These are phyloP conservation scores for Hormaphis cornu DNA, from an alignment of 1,140 invertebrate species.

Conservation along the genomic window DNA sequence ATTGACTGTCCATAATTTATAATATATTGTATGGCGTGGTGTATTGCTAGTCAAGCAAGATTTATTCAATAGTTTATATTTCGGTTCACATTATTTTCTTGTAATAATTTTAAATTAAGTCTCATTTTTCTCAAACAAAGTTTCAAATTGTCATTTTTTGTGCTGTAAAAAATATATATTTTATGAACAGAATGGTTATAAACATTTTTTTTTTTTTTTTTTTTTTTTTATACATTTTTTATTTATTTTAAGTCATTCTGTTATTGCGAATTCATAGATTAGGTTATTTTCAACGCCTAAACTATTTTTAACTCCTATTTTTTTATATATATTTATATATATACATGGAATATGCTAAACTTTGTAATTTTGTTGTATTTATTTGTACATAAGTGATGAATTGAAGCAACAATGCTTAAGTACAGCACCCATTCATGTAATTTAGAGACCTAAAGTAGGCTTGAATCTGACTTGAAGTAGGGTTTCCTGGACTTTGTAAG, in stretches of 20 bases:
- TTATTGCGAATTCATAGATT: background rate
- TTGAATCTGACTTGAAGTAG: background rate
- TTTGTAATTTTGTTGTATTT: slow-evolving; percentile 27
- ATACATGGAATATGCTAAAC: background rate
- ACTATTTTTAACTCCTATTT: slow-evolving; percentile 7
- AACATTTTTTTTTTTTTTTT: background rate
- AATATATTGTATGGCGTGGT: background rate
- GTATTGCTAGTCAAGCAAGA: slow-evolving; percentile 13
- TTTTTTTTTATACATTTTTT: slow-evolving; percentile 1
- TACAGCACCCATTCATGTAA: slow-evolving; percentile 14
- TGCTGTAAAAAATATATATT: slow-evolving; percentile 24
- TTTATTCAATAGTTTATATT: slow-evolving; percentile 5
- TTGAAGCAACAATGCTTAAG: background rate
- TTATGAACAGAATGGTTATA: slow-evolving; percentile 16
- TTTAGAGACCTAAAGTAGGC: slow-evolving; percentile 6
- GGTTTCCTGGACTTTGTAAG: slow-evolving; percentile 12
- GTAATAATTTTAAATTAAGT: slow-evolving; percentile 2
- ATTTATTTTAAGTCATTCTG: slow-evolving; percentile 19
- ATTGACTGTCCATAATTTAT: slow-evolving; percentile 6
- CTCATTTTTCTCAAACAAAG: background rate
- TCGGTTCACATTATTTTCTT: background rate
- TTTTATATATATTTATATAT: background rate
- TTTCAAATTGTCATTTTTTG: background rate
- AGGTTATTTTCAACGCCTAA: background rate
- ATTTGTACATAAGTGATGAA: slow-evolving; percentile 19